Conservation (phyloP, 2,888 invertebrate genomes). For the Coelinius sp. region DNA sequence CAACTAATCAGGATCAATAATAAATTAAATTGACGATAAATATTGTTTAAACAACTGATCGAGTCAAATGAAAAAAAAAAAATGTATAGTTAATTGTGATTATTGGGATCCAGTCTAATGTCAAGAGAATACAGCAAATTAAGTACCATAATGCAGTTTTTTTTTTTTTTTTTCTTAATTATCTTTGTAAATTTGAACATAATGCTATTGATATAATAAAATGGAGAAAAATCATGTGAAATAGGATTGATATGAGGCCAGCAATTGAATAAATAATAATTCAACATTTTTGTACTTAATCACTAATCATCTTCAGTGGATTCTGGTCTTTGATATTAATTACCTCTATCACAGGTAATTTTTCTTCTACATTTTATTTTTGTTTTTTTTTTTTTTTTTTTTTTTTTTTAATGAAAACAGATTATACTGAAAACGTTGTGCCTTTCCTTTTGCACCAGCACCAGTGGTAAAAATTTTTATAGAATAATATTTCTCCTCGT, state of each 20-base stretch:
- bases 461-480: conserved; percentile 5
- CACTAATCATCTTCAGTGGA: conserved; percentile 38
- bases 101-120: conserved; percentile 58
- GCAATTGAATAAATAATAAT: conserved; percentile 37
- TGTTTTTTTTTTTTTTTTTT: conserved; percentile 31
- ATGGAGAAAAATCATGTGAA: conserved; percentile 37
- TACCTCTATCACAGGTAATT: conserved; percentile 34
- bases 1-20: conserved; percentile 67
- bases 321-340: conserved; percentile 40
- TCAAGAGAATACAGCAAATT: conserved; percentile 50
- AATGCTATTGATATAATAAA: conserved; percentile 49
- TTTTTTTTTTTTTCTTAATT: conserved; percentile 30
- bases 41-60: not conserved
- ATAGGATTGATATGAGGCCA: conserved; percentile 23
- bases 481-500: conserved; percentile 17
- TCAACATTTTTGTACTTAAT: conserved; percentile 53
- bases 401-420: conserved; percentile 35
- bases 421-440: conserved; percentile 46
- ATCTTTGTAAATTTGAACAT: conserved; percentile 65
- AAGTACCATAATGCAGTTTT: conserved; percentile 46
- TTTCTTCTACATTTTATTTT: conserved; percentile 31
- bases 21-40: conserved; percentile 51
- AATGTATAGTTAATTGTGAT: conserved; percentile 66
- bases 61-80: conserved; percentile 58
- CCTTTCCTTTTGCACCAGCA: conserved; percentile 49